Evolutionary conservation across 2,888 invertebrate genomes (phyloP), one percentile per base, ranked within the genome.

Genomic region (Sphaeridia pumilis): DNA sequence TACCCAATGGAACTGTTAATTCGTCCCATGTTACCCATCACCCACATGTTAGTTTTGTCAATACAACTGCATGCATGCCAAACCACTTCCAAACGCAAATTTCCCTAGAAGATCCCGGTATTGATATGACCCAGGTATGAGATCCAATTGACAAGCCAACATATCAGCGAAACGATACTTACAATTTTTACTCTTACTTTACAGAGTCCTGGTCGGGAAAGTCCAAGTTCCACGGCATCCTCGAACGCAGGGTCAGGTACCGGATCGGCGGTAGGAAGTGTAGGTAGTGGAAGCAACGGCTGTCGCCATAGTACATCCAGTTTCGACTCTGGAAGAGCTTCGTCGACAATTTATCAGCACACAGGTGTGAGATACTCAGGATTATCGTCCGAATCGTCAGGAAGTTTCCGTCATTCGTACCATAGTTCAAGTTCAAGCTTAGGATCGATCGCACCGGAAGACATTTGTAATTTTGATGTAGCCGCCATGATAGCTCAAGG

Each of bases 201-300:
- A n/a, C 74, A 83, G 80, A 88, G 87, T 67, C 89, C 90, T 41
- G 90, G 90, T n/a, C 79, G 90, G 56, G 89, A 90, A 73, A 89
- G 89, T 69, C 89, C 90, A 14, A 89, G 89, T 44, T 61, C 61
- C 12, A 64, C 64, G 14, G 64, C 61, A 14, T 84, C 84, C 0
- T 87, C 87, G 17, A 66, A 87, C 51, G 87, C 88, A 7, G 87
- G 87, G 25, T 84, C 84, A 0, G 88, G 88, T 36, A 87, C 86
- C 22, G 61, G 64, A 4, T 63, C 61, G 7, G 66, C 64, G 20
- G 67, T 67, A 24, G 66, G 66, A 25, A 66, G 67, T 28, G 66
- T 67, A 44, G 63, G 62, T n/a, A 62, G 63, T 52, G 60, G 64
- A 20, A 58, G 58, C 45, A 63, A 66, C 35, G 68, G 69, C 84